Percentiles rank a stretch among this genome's conserved stretches.
phyloP scores from a whole-genome alignment of 2,797 vertebrate genomes.

The Pseudochirops cupreus region DNA sequence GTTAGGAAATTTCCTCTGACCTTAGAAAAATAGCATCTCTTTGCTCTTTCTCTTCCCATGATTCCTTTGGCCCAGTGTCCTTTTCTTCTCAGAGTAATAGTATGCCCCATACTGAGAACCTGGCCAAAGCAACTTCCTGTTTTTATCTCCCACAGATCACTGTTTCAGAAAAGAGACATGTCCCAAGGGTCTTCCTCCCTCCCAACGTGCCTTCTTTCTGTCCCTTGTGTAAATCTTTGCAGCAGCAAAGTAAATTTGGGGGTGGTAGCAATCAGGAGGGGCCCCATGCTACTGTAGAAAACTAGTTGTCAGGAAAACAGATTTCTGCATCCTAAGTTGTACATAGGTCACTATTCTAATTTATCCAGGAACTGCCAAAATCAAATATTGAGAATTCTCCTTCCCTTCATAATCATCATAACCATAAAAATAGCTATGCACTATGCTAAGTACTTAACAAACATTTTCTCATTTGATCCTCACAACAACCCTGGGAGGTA shows the following conservation, averaged over 20 bases:
- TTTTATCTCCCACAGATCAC: not conserved
- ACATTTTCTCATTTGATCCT: not conserved
- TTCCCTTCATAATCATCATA: not conserved
- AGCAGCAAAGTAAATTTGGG: not conserved
- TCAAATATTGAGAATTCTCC: not conserved
- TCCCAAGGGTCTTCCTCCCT: not conserved
- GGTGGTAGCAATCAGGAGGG: not conserved
- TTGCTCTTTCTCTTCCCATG: not conserved
- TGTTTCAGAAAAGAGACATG: not conserved
- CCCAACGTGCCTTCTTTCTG: not conserved
- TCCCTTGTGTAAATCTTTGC: not conserved
- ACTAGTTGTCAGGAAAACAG: not conserved
- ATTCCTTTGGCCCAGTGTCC: not conserved
- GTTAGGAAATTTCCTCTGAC: not conserved
- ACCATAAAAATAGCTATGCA: not conserved
- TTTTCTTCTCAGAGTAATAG: not conserved
- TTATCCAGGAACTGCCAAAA: not conserved
- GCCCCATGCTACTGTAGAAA: not conserved
- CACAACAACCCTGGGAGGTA: not conserved
- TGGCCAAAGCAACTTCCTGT: not conserved
- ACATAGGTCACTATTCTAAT: not conserved
- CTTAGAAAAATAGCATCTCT: not conserved
- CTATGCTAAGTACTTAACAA: not conserved
- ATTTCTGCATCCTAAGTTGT: not conserved
- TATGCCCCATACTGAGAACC: not conserved